Percentiles rank a stretch among this genome's conserved stretches.
Conservation (phyloP, 2,797 vertebrate species). For the Pygocentrus nattereri region DNA sequence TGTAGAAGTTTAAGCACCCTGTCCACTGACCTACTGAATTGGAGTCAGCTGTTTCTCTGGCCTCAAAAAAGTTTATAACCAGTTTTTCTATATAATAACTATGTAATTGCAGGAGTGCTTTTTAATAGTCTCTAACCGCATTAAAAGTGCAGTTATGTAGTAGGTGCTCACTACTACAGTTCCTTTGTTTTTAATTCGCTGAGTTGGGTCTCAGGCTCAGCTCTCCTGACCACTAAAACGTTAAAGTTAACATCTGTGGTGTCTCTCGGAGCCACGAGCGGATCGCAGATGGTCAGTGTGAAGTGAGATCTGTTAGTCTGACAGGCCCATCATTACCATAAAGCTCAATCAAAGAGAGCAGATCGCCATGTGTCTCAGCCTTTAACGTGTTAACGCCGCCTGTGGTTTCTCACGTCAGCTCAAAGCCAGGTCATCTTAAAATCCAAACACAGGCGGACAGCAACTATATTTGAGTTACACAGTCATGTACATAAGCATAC, state of each 20-base stretch:
- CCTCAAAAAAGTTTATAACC: no score
- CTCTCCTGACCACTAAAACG: not conserved
- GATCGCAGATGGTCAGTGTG: slow-evolving; percentile 63
- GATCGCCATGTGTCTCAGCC: slow-evolving; percentile 63
- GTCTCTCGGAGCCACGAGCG: not conserved
- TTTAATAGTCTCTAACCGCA: not conserved
- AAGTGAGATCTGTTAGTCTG: slow-evolving; percentile 75
- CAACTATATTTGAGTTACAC: no score
- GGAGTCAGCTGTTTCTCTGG: no score
- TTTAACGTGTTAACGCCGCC: slow-evolving; percentile 6
- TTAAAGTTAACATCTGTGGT: not conserved
- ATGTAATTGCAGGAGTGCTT: no score
- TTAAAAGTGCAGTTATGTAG: not conserved
- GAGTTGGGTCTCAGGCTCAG: not conserved
- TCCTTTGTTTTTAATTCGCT: no score
- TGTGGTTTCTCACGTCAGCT: not conserved
- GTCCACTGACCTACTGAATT: no score
- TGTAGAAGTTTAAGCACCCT: no score
- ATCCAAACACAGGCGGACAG: not conserved
- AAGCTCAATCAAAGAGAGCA: slow-evolving; percentile 55
- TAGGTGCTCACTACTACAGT: not conserved
- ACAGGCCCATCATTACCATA: slow-evolving; percentile 69
- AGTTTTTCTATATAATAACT: no score
- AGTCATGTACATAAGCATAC: no score
- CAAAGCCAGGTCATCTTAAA: no score